Percentiles rank a stretch among this genome's conserved stretches.
phyloP scores from a whole-genome alignment of 1,140 invertebrate species.

The Drosophila suzukii region DNA sequence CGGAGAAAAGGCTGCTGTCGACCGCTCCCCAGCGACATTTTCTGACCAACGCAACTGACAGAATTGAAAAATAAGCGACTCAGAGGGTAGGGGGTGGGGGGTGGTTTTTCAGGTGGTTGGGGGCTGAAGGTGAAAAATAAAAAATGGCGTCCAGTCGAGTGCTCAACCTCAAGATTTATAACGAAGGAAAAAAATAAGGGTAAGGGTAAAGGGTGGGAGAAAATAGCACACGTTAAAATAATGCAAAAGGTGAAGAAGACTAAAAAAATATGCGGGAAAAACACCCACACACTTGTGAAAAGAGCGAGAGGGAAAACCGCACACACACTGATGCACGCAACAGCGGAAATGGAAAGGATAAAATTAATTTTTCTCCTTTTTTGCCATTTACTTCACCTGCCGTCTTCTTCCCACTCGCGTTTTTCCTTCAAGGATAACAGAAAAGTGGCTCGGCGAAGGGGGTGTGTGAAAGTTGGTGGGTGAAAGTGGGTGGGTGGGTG shows the following conservation, averaged over 20 bases:
- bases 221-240: conserved; percentile 63
- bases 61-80: conserved; percentile 70
- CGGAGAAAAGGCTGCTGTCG: conserved; percentile 39
- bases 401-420: conserved; percentile 12
- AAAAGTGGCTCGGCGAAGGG: conserved; percentile 9
- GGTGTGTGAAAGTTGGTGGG: not conserved
- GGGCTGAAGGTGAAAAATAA: conserved; percentile 59
- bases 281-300: conserved; percentile 9
- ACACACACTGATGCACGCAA: conserved; percentile 15
- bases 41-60: conserved; percentile 66
- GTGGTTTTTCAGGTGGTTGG: conserved; percentile 3
- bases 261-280: conserved; percentile 28
- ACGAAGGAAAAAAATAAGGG: conserved; percentile 51
- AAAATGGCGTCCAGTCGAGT: conserved; percentile 72
- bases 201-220: not conserved
- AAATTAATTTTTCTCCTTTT: conserved; percentile 72
- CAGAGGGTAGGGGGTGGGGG: not conserved
- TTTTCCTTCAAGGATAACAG: conserved; percentile 17
- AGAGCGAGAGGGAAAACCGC: conserved; percentile 1
- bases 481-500: too few species aligned
- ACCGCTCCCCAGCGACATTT: conserved; percentile 64
- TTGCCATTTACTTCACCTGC: conserved; percentile 49
- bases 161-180: conserved; percentile 79
- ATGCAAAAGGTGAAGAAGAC: conserved; percentile 50
- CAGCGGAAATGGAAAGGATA: conserved; percentile 71